Conservation (phyloP, 2,888 invertebrate genomes). For the Elysia crispata region DNA sequence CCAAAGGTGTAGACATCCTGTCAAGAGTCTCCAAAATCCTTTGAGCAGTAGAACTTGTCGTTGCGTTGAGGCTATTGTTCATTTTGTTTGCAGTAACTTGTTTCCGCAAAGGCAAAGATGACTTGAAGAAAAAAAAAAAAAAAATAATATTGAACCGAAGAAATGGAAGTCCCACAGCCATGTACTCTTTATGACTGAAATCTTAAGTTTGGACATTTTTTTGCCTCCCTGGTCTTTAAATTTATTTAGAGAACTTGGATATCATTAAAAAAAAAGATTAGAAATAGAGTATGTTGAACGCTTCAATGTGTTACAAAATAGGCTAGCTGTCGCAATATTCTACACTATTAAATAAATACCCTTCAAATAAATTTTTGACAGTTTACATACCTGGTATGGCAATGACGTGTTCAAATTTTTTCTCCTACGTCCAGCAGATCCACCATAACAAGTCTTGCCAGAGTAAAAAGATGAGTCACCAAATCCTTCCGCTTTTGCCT, state of each 20-base stretch:
- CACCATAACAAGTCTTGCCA: constrained; percentile 75
- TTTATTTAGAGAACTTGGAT: too few species aligned
- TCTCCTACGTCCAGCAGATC: constrained; percentile 65
- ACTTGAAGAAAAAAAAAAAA: constrained; percentile 51
- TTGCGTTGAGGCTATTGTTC: constrained; percentile 61
- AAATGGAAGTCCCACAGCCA: not conserved
- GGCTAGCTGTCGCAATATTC: too few species aligned
- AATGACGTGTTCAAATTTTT: constrained; percentile 56
- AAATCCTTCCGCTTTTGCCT: too few species aligned
- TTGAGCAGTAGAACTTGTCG: constrained; percentile 85
- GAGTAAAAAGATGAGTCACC: constrained; percentile 69
- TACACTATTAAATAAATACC: not conserved
- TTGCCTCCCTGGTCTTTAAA: too few species aligned
- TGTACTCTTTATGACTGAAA: too few species aligned
- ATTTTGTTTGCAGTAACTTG: constrained; percentile 74
- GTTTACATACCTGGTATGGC: constrained; percentile 71
- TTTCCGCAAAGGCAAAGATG: constrained; percentile 62
- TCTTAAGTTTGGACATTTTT: not conserved
- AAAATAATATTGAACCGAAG: not conserved
- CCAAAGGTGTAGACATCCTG: constrained; percentile 88
- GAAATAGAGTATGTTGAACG: too few species aligned
- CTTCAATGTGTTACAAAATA: not conserved
- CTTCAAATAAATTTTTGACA: not conserved
- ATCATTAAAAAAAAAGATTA: too few species aligned
- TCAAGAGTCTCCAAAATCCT: constrained; percentile 89